Percentiles rank a stretch among this genome's conserved stretches.
Conservation (phyloP, 2,113 vertebrate species). For the Rhagologus leucostigma region DNA sequence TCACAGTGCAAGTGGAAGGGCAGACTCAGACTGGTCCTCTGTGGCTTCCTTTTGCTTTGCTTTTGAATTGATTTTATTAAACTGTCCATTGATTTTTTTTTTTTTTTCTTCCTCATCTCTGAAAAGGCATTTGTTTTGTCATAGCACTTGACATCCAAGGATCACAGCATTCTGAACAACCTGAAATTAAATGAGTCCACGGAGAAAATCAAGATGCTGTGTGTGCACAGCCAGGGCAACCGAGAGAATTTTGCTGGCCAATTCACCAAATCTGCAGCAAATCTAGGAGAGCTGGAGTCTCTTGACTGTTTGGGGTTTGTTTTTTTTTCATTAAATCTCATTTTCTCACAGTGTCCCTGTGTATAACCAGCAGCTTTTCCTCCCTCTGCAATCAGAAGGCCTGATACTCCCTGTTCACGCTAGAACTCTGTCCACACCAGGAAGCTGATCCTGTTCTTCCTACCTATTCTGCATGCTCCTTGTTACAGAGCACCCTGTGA, state of each 20-base stretch:
- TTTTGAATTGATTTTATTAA: neutral
- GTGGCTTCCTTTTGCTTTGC: neutral
- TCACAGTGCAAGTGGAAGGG: neutral
- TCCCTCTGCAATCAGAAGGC: neutral
- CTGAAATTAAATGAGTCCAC: too few species aligned
- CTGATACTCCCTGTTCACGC: neutral
- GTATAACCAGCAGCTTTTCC: neutral
- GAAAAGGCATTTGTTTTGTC: neutral
- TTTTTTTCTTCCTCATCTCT: neutral
- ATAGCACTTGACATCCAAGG: neutral
- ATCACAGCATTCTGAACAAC: too few species aligned
- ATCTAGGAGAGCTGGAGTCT: neutral
- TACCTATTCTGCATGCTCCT: neutral
- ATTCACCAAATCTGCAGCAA: neutral
- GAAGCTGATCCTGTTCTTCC: neutral
- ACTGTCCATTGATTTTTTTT: neutral
- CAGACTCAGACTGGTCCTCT: neutral
- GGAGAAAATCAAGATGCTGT: neutral
- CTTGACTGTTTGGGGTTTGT: neutral
- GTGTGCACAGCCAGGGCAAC: neutral
- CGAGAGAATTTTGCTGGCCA: neutral
- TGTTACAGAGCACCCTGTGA: neutral
- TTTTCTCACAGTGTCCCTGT: neutral
- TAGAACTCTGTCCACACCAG: neutral
- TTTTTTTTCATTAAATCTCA: neutral